Evolutionary conservation across 2,888 invertebrate species (phyloP), one percentile per base, ranked within the genome.

Genomic region (Mamestra brassicae): DNA sequence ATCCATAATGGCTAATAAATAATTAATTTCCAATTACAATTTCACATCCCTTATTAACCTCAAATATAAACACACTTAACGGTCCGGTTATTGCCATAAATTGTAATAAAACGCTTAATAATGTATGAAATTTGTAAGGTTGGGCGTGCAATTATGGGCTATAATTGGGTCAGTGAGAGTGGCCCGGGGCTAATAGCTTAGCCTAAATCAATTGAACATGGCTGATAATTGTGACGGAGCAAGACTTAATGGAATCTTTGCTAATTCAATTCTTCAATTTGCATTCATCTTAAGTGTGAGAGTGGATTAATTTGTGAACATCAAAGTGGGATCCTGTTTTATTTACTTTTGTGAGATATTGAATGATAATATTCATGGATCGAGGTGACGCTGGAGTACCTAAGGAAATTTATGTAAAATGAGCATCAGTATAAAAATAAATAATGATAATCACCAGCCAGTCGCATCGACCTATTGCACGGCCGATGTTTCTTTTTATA

Each of bases 131-230:
- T 87, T 75, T 64, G 57, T 84, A 80, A 85, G 76, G 78, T 72
- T 66, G 71, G 72, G 65, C 69, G 64, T 76, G 81, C 84, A 85
- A 89, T 88, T 85, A 88, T 64, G 36, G 62, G 36, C 55, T 60
- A 84, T 89, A 89, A 89, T 89, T 89, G 86, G 81, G 80, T 86
- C 85, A 85, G 83, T 85, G 66, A 52, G 70, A 61, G 76, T 75
- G 71, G 85, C 85, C 68, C 60, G 67, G 36, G 83, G 87, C 86
- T 86, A 88, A 87, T 87, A 85, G 86, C 84, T 81, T 71, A 86
- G 86, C 86, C 81, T 88, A 88, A 89, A 89, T 89, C 87, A 89
- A 89, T 90, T 87, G 85, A 84, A 85, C 83, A 85, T 83, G 83
- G 84, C 80, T 80, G 83, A 88, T 89, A 87, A 90, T 90, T 84